Evolutionary conservation across 2,888 invertebrate species (phyloP).

Genomic region (Eilema depressum): DNA sequence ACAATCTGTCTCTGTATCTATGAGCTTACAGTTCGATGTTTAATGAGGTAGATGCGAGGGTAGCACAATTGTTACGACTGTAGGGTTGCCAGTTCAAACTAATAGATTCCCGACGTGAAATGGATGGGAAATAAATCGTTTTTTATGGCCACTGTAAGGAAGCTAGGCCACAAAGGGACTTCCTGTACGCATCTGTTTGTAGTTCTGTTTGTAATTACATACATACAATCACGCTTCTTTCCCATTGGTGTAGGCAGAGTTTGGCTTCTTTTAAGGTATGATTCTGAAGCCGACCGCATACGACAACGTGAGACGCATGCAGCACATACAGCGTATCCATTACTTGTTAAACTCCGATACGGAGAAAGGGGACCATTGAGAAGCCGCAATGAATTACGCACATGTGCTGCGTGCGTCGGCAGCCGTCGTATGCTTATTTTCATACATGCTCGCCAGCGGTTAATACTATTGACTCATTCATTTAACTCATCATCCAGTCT

Average conservation of each 20-base stretch:
- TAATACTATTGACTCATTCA: no score
- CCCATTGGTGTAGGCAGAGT: background rate
- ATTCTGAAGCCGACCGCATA: no score
- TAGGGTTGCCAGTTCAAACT: background rate
- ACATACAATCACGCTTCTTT: background rate
- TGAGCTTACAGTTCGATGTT: background rate
- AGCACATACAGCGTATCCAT: no score
- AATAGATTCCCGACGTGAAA: background rate
- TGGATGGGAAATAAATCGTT: constrained; percentile 1
- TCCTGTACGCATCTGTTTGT: background rate
- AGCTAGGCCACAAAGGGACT: background rate
- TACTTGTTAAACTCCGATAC: no score
- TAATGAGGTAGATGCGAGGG: constrained; percentile 1
- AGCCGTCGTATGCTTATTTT: no score
- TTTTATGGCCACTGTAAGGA: background rate
- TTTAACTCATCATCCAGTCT: no score
- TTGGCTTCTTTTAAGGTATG: no score
- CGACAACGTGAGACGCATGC: no score
- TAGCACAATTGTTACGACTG: background rate
- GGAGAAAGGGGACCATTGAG: no score
- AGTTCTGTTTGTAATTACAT: background rate
- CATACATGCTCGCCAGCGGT: no score
- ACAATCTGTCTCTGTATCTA: background rate
- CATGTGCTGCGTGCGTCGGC: no score
- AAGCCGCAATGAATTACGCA: no score